Conservation (phyloP, 2,797 vertebrate species). For the Brachymystax lenok region DNA sequence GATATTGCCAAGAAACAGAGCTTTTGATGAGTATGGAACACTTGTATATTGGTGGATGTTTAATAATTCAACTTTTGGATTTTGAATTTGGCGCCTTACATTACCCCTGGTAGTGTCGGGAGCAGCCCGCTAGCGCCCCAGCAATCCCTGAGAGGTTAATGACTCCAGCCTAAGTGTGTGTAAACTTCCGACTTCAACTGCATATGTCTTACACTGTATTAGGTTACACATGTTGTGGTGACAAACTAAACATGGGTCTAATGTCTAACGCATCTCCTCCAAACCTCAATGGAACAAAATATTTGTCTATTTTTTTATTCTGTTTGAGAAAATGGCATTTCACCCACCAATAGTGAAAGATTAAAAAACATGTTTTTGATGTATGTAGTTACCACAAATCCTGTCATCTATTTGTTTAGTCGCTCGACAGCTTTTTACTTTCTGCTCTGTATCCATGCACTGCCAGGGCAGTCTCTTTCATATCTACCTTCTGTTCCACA, state of each 20-base stretch:
- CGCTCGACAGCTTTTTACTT: not conserved
- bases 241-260: not conserved
- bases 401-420: not conserved
- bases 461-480: not conserved
- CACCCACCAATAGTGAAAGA: not conserved
- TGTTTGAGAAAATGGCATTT: not conserved
- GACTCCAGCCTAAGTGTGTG: too few relatives aligned
- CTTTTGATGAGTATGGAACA: too few relatives aligned
- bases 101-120: too few relatives aligned
- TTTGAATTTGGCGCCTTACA: too few relatives aligned
- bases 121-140: too few relatives aligned
- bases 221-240: not conserved
- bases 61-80: too few relatives aligned
- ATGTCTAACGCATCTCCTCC: not conserved
- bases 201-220: not conserved
- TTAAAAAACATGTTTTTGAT: too few relatives aligned
- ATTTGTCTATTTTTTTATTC: not conserved
- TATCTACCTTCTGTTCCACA: conserved; percentile 22
- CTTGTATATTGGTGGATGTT: too few relatives aligned
- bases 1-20: too few relatives aligned
- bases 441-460: not conserved
- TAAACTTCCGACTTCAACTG: too few relatives aligned
- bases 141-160: too few relatives aligned
- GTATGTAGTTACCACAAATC: not conserved
- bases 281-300: not conserved